Evolutionary conservation across 1,140 invertebrate genomes (phyloP).

Genomic region (Drosophila littoralis): DNA sequence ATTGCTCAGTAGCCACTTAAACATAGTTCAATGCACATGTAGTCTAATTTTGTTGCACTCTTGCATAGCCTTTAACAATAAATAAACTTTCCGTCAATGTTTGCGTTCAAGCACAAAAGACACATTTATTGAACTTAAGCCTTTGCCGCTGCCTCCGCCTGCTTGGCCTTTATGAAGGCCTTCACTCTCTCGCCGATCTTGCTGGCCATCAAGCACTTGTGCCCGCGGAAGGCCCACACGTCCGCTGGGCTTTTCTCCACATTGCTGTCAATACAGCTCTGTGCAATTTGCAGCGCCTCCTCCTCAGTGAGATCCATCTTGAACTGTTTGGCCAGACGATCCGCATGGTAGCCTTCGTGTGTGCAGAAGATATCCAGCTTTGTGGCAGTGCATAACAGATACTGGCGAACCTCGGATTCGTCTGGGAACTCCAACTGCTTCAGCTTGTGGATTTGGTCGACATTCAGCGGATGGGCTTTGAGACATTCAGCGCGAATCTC

Average conservation of each 20-base stretch:
- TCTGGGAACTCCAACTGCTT: constrained; percentile 72
- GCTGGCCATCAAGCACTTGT: constrained; percentile 77
- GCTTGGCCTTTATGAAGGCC: constrained; percentile 59
- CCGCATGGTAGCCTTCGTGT: constrained; percentile 74
- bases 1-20: constrained; percentile 59
- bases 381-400: constrained; percentile 65
- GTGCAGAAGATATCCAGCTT: constrained; percentile 77
- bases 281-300: constrained; percentile 67
- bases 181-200: constrained; percentile 74
- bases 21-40: constrained; percentile 73
- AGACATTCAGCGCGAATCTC: constrained; percentile 68
- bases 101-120: constrained; percentile 54
- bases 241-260: constrained; percentile 57
- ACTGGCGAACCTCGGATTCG: constrained; percentile 70
- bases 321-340: constrained; percentile 80
- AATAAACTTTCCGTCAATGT: constrained; percentile 62
- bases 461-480: constrained; percentile 53
- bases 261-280: constrained; percentile 71
- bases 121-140: constrained; percentile 25
- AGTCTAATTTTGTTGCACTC: constrained; percentile 57
- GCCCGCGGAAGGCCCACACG: constrained; percentile 74
- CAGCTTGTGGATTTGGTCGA: constrained; percentile 60
- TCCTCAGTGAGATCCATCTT: constrained; percentile 75
- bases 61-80: constrained; percentile 29
- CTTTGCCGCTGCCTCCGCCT: constrained; percentile 56